Conservation (phyloP, 2,797 vertebrate species). For the Brachymystax lenok region DNA sequence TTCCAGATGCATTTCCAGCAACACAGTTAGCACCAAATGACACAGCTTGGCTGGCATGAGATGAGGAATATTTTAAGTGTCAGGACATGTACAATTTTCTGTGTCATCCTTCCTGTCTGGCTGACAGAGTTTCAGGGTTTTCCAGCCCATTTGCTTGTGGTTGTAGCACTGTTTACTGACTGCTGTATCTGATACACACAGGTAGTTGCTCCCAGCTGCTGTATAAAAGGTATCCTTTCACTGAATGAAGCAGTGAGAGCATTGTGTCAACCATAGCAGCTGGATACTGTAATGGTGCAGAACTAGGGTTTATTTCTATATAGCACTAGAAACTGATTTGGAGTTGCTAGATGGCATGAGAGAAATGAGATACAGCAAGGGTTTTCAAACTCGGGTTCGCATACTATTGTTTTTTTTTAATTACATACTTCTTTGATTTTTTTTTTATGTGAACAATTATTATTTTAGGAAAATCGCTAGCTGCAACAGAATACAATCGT, state of each 20-base stretch:
- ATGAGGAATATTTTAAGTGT: neutral
- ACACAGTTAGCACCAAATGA: neutral
- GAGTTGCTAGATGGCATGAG: too few species aligned
- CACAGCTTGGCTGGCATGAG: neutral
- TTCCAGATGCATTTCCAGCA: neutral
- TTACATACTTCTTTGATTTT: too few species aligned
- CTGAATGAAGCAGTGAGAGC: neutral
- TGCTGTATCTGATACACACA: neutral
- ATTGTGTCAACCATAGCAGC: neutral
- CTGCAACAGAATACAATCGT: too few species aligned
- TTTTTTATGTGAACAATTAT: too few species aligned
- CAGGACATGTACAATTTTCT: neutral
- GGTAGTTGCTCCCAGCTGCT: neutral
- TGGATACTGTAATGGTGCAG: neutral
- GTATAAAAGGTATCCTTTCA: neutral
- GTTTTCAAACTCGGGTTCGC: too few species aligned
- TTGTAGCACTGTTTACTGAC: neutral
- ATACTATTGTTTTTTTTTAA: too few species aligned
- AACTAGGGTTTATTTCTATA: neutral
- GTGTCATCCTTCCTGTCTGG: neutral
- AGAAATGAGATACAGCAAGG: too few species aligned
- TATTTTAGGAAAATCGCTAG: too few species aligned
- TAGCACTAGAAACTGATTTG: neutral
- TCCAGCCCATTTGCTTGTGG: neutral
- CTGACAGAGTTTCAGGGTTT: neutral